phyloP scores from a whole-genome alignment of 2,888 invertebrate species.

The Calameuta filiformis region DNA sequence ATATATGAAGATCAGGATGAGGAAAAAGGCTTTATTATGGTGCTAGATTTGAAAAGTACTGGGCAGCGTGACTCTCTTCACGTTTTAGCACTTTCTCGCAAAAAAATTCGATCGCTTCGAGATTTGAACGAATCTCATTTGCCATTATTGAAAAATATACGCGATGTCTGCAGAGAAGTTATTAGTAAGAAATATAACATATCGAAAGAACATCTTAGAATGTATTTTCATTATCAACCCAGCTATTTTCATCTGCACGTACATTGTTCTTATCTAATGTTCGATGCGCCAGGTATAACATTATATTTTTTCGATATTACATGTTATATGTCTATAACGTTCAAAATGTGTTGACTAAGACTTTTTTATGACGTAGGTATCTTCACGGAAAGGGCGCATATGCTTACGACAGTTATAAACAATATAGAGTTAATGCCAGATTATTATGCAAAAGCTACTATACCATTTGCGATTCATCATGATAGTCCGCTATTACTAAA shows the following conservation, averaged over 20 bases:
- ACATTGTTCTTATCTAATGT: constrained; percentile 86
- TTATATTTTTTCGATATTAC: constrained; percentile 5
- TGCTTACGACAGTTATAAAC: constrained; percentile 88
- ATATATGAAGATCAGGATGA: constrained; percentile 84
- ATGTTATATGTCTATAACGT: neutral
- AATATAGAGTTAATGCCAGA: constrained; percentile 86
- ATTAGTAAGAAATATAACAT: constrained; percentile 83
- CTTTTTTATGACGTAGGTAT: constrained; percentile 70
- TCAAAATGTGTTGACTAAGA: neutral
- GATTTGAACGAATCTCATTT: constrained; percentile 84
- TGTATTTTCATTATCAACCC: constrained; percentile 95
- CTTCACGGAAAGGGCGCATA: constrained; percentile 86
- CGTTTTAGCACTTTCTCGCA: constrained; percentile 82
- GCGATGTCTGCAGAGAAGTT: constrained; percentile 77
- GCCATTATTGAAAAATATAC: constrained; percentile 84
- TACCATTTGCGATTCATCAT: constrained; percentile 85
- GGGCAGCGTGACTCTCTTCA: constrained; percentile 84
- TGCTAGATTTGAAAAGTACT: constrained; percentile 98
- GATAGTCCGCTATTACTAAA: constrained; percentile 78
- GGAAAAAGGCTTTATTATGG: constrained; percentile 84
- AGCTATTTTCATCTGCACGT: constrained; percentile 97
- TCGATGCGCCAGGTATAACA: constrained; percentile 77
- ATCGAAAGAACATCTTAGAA: constrained; percentile 76
- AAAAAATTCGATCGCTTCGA: constrained; percentile 83
- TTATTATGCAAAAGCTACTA: constrained; percentile 85